Conservation (phyloP, 2,888 invertebrate species). For the Linyphia triangularis region DNA sequence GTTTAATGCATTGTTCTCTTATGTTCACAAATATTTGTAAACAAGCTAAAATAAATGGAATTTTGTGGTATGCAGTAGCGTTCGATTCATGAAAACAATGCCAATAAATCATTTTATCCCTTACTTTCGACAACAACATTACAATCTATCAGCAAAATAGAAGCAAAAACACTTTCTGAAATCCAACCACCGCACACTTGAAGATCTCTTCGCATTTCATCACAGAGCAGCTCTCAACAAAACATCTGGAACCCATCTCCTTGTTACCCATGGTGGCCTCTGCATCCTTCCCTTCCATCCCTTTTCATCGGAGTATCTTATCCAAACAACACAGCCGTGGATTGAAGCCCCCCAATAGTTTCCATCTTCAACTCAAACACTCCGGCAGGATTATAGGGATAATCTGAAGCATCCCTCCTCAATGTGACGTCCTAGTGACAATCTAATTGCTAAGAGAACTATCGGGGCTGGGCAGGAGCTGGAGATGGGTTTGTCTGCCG, state of each 20-base stretch:
- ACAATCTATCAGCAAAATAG: too few relatives aligned
- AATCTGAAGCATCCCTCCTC: slow-evolving; percentile 4
- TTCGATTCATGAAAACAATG: too few relatives aligned
- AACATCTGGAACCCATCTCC: background rate
- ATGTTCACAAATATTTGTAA: too few relatives aligned
- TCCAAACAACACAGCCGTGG: background rate
- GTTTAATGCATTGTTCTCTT: too few relatives aligned
- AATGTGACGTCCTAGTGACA: slow-evolving; percentile 41
- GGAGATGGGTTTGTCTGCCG: background rate
- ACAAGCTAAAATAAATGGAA: too few relatives aligned
- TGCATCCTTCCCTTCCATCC: background rate
- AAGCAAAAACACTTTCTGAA: too few relatives aligned
- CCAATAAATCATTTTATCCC: too few relatives aligned
- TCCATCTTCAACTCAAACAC: slow-evolving; percentile 14
- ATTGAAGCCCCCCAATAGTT: background rate
- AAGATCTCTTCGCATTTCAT: background rate
- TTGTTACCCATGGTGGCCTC: too few relatives aligned
- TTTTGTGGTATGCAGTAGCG: too few relatives aligned
- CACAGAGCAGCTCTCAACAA: background rate
- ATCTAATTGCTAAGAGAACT: slow-evolving; percentile 30
- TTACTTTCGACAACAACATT: too few relatives aligned
- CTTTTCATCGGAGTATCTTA: background rate
- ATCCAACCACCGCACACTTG: background rate
- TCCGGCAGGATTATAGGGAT: slow-evolving; percentile 4
- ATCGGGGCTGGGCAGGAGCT: background rate